Evolutionary conservation across 2,888 invertebrate species (phyloP).

Genomic region (Siphlonurus alternatus): DNA sequence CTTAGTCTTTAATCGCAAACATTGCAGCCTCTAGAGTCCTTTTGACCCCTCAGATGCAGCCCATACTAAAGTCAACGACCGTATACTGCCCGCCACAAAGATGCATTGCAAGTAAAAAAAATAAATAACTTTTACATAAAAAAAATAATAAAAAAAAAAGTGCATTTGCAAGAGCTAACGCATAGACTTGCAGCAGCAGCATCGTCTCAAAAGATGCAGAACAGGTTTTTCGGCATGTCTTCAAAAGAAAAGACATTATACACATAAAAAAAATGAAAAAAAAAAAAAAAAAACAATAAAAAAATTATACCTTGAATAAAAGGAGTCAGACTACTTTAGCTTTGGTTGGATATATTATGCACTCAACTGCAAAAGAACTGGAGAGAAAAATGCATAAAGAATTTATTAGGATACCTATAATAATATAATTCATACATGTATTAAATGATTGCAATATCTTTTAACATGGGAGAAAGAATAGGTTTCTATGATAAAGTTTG

Average conservation of each 20-base stretch:
- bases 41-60: neutral
- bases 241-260: neutral
- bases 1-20: neutral
- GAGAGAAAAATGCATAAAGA: no score
- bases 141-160: neutral
- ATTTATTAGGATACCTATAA: no score
- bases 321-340: neutral
- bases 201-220: neutral
- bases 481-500: no score
- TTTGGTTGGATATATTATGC: neutral
- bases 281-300: neutral
- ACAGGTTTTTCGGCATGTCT: slow-evolving; percentile 4
- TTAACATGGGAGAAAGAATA: no score
- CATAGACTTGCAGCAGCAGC: neutral
- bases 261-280: neutral
- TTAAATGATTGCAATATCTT: no score
- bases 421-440: no score
- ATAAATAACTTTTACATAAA: neutral
- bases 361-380: neutral
- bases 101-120: neutral
- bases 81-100: neutral
- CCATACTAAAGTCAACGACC: neutral
- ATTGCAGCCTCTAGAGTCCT: neutral
- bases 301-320: neutral
- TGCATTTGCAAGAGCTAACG: neutral